These are phyloP conservation scores for Caenorhabditis tropicalis DNA, from an alignment of 1,140 invertebrate species.

Conservation along the genomic window DNA sequence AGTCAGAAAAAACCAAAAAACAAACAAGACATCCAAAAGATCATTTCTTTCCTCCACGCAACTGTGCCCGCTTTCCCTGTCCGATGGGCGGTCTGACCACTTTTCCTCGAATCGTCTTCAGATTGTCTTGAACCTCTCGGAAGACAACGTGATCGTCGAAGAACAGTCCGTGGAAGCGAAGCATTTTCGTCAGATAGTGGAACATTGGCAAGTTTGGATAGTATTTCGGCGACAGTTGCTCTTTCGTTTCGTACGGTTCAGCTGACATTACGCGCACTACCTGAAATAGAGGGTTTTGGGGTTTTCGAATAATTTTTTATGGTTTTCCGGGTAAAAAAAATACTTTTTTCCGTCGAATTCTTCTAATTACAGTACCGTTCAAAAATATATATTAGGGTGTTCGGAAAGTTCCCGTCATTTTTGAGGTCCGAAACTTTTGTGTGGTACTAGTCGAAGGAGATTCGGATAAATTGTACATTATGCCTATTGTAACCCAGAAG, in stretches of 20 bases:
- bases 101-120: conserved; percentile 67
- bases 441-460: too few species aligned
- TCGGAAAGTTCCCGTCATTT: too few species aligned
- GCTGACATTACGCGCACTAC: conserved; percentile 68
- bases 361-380: too few species aligned
- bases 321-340: background rate
- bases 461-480: too few species aligned
- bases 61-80: conserved; percentile 64
- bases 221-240: conserved; percentile 59
- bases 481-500: too few species aligned
- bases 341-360: background rate
- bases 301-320: too few species aligned
- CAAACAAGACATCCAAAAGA: background rate
- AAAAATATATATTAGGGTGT: too few species aligned
- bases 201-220: conserved; percentile 72
- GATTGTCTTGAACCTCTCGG: conserved; percentile 65
- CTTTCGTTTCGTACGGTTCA: conserved; percentile 67
- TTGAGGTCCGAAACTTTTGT: too few species aligned
- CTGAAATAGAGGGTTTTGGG: conserved; percentile 55
- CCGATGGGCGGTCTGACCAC: conserved; percentile 67
- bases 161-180: conserved; percentile 68
- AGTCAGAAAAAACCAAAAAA: background rate
- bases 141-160: conserved; percentile 71
- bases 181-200: conserved; percentile 71
- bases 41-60: conserved; percentile 57